Evolutionary conservation across 2,888 invertebrate genomes (phyloP).

Genomic region (Pammene fasciana): DNA sequence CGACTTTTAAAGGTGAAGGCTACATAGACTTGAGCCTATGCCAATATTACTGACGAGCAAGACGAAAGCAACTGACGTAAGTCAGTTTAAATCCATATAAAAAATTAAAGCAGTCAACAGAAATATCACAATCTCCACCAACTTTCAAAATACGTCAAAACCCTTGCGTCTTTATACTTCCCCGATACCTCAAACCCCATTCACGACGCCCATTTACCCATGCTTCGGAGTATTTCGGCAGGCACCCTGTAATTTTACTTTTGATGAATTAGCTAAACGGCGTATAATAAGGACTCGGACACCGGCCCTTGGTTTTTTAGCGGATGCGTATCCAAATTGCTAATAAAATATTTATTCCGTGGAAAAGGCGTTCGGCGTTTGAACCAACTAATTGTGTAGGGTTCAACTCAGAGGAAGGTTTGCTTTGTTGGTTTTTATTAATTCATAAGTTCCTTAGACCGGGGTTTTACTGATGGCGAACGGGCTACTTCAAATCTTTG

Average conservation of each 20-base stretch:
- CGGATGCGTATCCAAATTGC: slow-evolving; percentile 64
- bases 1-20: no score
- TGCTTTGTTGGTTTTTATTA: slow-evolving; percentile 8
- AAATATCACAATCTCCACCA: background rate
- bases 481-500: background rate
- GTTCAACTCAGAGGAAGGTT: slow-evolving; percentile 13
- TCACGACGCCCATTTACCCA: slow-evolving; percentile 15
- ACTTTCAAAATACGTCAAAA: background rate
- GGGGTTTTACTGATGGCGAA: background rate
- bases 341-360: slow-evolving; percentile 56
- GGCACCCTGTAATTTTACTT: slow-evolving; percentile 68
- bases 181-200: slow-evolving; percentile 11
- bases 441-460: slow-evolving; percentile 2
- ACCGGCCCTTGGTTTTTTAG: slow-evolving; percentile 60
- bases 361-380: slow-evolving; percentile 59
- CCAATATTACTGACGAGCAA: no score
- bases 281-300: slow-evolving; percentile 59
- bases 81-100: no score
- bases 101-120: no score
- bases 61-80: no score
- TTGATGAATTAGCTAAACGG: slow-evolving; percentile 73
- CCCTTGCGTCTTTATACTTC: slow-evolving; percentile 14
- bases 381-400: slow-evolving; percentile 38
- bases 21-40: no score
- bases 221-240: slow-evolving; percentile 49